Base-by-base conservation (phyloP, 1,140 invertebrate genomes). In the Listronotus bonariensis region DNA sequence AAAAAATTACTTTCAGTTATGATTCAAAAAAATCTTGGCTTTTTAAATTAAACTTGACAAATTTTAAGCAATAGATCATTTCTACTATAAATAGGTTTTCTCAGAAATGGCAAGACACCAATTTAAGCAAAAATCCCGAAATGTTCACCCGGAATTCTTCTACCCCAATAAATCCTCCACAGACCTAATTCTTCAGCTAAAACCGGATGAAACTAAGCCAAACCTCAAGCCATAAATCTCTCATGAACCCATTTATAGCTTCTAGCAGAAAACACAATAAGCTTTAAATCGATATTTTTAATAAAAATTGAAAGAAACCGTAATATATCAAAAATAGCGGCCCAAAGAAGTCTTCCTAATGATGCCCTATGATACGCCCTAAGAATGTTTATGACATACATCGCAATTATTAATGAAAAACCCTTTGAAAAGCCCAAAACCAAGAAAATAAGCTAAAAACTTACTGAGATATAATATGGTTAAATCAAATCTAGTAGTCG, bases 301-400 rank as follows among this genome's bases (percentile, higher is more conserved):
- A 66, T 66, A 66, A 66, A 66, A 66, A 66, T 60, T 60, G 56
- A 20, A 59, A 59, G 64, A 60, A 66, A 53, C 56, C n/a, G 32
- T 55, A 60, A 66, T 66, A 66, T 66, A 66, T 66, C 64, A 66
- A 66, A 66, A 56, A 48, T 34, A 66, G 55, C 51, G 64, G 53
- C 48, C 53, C 53, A 51, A 31, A 45, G 15, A 15, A 49, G 31
- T 56, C 53, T 34, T 55, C 7, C 14, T 36, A 36, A 20, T 32
- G 36, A 49, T 64, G 31, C 42, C 40, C 14, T 49, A 14, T 46
- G 48, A 65, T 52, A 65, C 63, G 63, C 63, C 63, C 63, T n/a
- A 48, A 54, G 46, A 58, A 64, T 49, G 8, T 56, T 57, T 42
- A 14, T 31, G 32, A 32, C 20, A 34, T 40, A n/a, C 14, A 34